Base-by-base conservation (phyloP, 2,113 vertebrate genomes). In the Caranx melampygus region DNA sequence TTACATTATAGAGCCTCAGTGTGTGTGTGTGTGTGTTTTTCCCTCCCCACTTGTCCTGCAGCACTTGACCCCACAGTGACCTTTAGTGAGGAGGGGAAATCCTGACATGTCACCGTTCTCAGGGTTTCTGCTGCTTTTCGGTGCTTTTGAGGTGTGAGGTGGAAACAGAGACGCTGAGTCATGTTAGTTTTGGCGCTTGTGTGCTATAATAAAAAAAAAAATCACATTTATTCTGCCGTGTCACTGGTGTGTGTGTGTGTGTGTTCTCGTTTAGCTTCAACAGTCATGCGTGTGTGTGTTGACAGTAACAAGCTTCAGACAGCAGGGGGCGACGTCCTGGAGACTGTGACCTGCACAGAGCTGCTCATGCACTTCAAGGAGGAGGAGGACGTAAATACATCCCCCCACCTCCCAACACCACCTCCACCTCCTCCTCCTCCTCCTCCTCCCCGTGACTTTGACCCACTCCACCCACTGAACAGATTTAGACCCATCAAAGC, bases 291-390 rank as follows among this genome's bases (percentile, higher is more conserved):
- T 16, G 26, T 26, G 26, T 26, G 4, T 45, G 18, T 59, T 3
- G 47, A 44, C 62, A 79, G 51, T 88, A 12, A n/a, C 81, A 0
- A 10, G 64, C 12, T 44, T 42, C 55, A 70, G 80, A 79, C 91
- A 94, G 89, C 79, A 93, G 91, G 85, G 80, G 89, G 92, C 89
- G 44, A 79, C 51, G 75, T 90, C 61, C 33, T 5, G 47, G 49
- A 70, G 63, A 10, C 8, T 49, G 40, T 80, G 52, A 68, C 42
- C 55, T 34, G 4, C 58, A 37, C 5, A 59, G 20, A 42, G 35
- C 35, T 58, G 49, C 72, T 77, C 55, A 3, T 72, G 35, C 33
- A 9, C 49, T 84, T 79, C 47, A 68, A 60, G 45, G 66, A 72
- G 71, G 60, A 72, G 52, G 18, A 37, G 40, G 52, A 61, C 69